phyloP scores from a whole-genome alignment of 2,113 vertebrate genomes.

The Campylomormyrus numenius region DNA sequence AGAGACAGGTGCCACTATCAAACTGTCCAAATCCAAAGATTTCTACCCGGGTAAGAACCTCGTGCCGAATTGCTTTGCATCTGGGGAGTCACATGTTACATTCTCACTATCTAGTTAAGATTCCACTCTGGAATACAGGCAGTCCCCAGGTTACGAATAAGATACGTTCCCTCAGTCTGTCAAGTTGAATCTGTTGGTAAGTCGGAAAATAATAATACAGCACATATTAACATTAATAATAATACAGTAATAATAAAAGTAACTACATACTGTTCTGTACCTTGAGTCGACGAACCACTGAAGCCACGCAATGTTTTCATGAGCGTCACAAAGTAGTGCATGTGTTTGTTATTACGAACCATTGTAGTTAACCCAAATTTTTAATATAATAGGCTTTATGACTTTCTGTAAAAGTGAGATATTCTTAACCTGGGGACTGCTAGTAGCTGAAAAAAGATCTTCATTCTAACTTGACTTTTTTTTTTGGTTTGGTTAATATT shows the following conservation, averaged over 20 bases:
- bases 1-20: slow-evolving; percentile 89
- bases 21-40: slow-evolving; percentile 95
- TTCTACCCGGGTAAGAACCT: slow-evolving; percentile 80
- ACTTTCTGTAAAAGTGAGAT: background rate
- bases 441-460: background rate
- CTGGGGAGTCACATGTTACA: background rate
- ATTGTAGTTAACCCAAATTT: background rate
- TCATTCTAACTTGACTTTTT: background rate
- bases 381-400: background rate
- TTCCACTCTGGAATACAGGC: background rate
- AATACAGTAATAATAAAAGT: background rate
- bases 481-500: background rate
- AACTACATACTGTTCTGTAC: background rate
- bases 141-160: background rate
- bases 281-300: background rate
- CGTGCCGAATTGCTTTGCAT: background rate
- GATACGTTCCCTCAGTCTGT: background rate
- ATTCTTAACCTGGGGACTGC: background rate
- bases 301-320: background rate
- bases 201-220: background rate
- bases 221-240: background rate
- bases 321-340: background rate
- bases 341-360: background rate
- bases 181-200: background rate
- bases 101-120: background rate